These are phyloP conservation scores for Phyllopteryx taeniolatus DNA, from an alignment of 2,113 vertebrate species.

Conservation along the genomic window DNA sequence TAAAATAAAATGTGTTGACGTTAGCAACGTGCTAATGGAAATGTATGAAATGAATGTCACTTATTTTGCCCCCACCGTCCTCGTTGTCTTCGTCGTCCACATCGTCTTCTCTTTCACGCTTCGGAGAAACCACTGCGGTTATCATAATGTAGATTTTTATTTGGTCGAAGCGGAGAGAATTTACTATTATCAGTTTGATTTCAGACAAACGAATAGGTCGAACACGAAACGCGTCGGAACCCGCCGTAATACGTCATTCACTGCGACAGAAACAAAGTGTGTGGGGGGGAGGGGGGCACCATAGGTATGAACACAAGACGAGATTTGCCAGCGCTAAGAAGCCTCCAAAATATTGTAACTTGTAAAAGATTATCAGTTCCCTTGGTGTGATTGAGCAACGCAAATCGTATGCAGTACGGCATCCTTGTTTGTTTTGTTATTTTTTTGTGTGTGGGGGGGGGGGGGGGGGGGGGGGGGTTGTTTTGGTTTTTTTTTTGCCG, in stretches of 20 bases:
- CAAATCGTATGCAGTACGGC: too few relatives aligned
- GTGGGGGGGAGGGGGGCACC: too few relatives aligned
- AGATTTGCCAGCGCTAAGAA: too few relatives aligned
- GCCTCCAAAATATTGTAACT: too few relatives aligned
- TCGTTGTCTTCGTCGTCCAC: conserved; percentile 64
- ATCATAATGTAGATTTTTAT: neutral
- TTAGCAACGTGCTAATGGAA: conserved; percentile 24
- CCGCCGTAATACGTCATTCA: neutral
- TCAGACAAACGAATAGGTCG: conserved; percentile 21
- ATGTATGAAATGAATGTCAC: neutral
- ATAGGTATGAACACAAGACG: too few relatives aligned
- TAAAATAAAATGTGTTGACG: neutral
- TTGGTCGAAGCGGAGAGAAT: neutral
- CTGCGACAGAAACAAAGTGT: too few relatives aligned
- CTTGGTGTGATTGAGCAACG: too few relatives aligned
- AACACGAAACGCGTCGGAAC: conserved; percentile 6
- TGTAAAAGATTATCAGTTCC: too few relatives aligned
- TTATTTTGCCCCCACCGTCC: conserved; percentile 35
- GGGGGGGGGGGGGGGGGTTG: too few relatives aligned
- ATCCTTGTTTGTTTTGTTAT: too few relatives aligned
- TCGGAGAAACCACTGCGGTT: conserved; percentile 61
- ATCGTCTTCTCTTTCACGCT: conserved; percentile 73
- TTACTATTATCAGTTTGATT: conserved; percentile 2
- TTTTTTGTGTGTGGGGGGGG: too few relatives aligned
- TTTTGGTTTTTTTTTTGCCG: too few relatives aligned